These are phyloP conservation scores for Erpetoichthys calabaricus DNA, from an alignment of 2,797 vertebrate genomes.

Conservation along the genomic window DNA sequence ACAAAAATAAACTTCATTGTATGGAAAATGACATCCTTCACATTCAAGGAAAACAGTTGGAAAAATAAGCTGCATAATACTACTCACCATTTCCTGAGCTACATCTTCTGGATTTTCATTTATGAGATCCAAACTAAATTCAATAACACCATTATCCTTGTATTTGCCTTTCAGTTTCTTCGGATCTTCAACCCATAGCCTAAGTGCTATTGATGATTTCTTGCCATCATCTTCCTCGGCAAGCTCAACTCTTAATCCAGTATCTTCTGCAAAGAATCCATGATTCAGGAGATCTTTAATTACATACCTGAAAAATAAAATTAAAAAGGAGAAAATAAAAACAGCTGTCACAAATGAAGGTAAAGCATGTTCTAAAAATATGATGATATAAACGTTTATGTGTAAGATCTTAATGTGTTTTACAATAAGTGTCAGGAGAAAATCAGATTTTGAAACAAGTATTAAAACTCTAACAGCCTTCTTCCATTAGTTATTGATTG, in stretches of 20 bases:
- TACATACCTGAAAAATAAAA: conserved; percentile 60
- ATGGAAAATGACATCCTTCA: too few species aligned
- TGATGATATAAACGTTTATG: neutral
- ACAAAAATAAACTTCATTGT: too few species aligned
- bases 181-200: conserved; percentile 94
- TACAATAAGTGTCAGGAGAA: too few species aligned
- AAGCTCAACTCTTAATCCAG: conserved; percentile 89
- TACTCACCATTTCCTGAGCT: conserved; percentile 89
- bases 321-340: too few species aligned
- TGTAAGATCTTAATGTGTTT: neutral
- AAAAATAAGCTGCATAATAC: too few species aligned
- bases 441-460: too few species aligned
- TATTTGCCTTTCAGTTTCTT: conserved; percentile 96
- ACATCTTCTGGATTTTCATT: conserved; percentile 89
- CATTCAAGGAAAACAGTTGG: too few species aligned
- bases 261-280: conserved; percentile 96
- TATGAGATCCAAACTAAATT: conserved; percentile 89
- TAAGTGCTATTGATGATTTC: conserved; percentile 85
- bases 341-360: neutral
- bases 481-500: too few species aligned
- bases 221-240: conserved; percentile 91
- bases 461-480: too few species aligned
- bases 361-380: neutral
- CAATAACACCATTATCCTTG: conserved; percentile 95
- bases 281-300: conserved; percentile 96